These are phyloP conservation scores for Patiria miniata DNA, from an alignment of 35 echinoderm and acorn worm genomes.

Conservation along the genomic window DNA sequence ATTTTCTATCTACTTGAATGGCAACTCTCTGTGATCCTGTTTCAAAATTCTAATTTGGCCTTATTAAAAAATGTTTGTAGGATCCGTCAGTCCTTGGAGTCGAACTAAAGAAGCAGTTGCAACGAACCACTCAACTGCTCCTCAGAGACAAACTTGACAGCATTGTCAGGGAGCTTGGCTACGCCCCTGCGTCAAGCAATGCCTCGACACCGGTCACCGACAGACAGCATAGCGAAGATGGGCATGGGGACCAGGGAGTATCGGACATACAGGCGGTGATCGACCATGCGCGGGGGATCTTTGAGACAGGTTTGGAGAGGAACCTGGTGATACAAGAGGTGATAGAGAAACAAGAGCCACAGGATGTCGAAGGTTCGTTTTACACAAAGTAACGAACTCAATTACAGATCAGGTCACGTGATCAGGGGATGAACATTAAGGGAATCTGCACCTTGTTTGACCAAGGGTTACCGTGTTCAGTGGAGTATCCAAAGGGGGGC, in stretches of 20 bases:
- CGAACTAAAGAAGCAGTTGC: conserved; percentile 23
- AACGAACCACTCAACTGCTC: conserved; percentile 50
- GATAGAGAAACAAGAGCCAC: no score
- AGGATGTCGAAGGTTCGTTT: no score
- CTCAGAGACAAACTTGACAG: conserved; percentile 62
- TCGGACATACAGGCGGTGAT: conserved; percentile 4
- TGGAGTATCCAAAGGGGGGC: no score
- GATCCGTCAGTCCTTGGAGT: neutral
- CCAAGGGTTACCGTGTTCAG: no score
- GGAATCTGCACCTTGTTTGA: no score
- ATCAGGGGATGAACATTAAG: no score
- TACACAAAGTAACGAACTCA: no score
- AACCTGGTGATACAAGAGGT: conserved; percentile 6
- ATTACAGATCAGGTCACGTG: no score
- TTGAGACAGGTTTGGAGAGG: conserved; percentile 47
- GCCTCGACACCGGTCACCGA: neutral
- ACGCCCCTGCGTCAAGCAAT: conserved; percentile 11
- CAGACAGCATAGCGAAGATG: neutral
- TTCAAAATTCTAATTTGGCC: no score
- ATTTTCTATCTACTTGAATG: no score
- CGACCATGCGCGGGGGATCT: conserved; percentile 22
- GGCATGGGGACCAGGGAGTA: neutral
- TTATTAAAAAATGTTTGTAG: no score
- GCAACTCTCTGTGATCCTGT: no score
- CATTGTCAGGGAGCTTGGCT: conserved; percentile 47